Evolutionary conservation across 2,797 vertebrate species (phyloP).

Genomic region (Rhabdophis nuchalis): DNA sequence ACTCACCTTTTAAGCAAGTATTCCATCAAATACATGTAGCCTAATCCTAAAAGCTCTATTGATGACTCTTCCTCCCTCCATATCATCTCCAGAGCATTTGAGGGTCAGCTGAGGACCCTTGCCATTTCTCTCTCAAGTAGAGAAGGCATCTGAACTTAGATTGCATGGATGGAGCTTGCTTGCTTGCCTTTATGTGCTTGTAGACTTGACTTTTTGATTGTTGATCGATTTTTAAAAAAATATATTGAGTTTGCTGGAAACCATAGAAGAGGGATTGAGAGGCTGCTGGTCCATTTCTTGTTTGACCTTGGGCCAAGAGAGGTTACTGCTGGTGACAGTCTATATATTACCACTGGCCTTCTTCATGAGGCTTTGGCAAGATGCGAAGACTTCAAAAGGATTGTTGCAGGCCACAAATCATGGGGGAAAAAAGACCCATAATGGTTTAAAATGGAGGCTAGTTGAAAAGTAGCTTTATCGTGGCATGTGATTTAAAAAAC

Average conservation of each 20-base stretch:
- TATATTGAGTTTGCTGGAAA: not conserved
- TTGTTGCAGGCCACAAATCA: not conserved
- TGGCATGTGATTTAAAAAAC: not conserved
- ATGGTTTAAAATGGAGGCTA: not conserved
- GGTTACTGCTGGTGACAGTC: not conserved
- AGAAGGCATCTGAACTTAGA: not conserved
- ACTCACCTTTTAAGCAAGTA: not conserved
- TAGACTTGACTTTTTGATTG: not conserved
- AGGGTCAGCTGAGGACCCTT: not conserved
- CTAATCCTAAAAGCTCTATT: not conserved
- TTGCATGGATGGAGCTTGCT: not conserved
- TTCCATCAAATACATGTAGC: not conserved
- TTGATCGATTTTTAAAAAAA: not conserved
- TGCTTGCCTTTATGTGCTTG: not conserved
- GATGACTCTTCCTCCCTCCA: not conserved
- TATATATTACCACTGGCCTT: not conserved
- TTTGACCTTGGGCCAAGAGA: not conserved
- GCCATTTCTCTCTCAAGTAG: not conserved
- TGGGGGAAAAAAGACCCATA: not conserved
- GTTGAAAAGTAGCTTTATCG: constrained; percentile 2
- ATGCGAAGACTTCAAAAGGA: not conserved
- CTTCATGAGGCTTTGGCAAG: not conserved
- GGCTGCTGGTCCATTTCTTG: not conserved
- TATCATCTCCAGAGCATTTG: not conserved
- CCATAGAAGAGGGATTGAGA: not conserved